Evolutionary conservation across 1,140 invertebrate genomes (phyloP).

Genomic region (Lerema accius): DNA sequence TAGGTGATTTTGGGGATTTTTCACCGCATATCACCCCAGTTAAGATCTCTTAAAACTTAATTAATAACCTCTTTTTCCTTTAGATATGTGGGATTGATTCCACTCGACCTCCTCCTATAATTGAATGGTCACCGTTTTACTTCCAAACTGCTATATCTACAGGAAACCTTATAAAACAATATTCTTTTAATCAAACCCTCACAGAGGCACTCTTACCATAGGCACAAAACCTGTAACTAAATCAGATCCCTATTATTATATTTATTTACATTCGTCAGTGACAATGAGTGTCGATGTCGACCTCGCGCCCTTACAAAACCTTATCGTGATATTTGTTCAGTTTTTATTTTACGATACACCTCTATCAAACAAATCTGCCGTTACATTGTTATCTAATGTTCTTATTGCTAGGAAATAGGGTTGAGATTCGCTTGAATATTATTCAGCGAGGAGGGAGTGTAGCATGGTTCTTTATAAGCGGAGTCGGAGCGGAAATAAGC

Average conservation of each 20-base stretch:
- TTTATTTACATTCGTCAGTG: slow-evolving; percentile 56
- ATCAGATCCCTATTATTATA: slow-evolving; percentile 27
- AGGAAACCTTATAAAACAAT: too few species aligned
- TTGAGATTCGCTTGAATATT: slow-evolving; percentile 46
- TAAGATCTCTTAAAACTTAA: too few species aligned
- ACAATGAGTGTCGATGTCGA: slow-evolving; percentile 65
- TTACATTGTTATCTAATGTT: slow-evolving; percentile 31
- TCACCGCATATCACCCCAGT: too few species aligned
- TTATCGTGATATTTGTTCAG: slow-evolving; percentile 78
- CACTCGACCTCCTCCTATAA: too few species aligned
- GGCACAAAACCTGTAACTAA: slow-evolving; percentile 44
- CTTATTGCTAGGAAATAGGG: slow-evolving; percentile 43
- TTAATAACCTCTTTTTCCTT: too few species aligned
- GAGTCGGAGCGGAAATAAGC: slow-evolving; percentile 77
- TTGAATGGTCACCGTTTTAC: too few species aligned
- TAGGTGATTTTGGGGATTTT: too few species aligned
- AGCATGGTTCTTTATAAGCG: slow-evolving; percentile 63
- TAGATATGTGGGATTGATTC: too few species aligned
- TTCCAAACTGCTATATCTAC: too few species aligned
- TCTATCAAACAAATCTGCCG: slow-evolving; percentile 49
- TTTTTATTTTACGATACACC: slow-evolving; percentile 78
- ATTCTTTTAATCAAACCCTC: slow-evolving; percentile 39
- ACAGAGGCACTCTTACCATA: slow-evolving; percentile 36
- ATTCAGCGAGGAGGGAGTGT: slow-evolving; percentile 46
- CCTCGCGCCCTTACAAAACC: slow-evolving; percentile 77